Conservation (phyloP, 2,797 vertebrate species). For the Oryzias sinensis region DNA sequence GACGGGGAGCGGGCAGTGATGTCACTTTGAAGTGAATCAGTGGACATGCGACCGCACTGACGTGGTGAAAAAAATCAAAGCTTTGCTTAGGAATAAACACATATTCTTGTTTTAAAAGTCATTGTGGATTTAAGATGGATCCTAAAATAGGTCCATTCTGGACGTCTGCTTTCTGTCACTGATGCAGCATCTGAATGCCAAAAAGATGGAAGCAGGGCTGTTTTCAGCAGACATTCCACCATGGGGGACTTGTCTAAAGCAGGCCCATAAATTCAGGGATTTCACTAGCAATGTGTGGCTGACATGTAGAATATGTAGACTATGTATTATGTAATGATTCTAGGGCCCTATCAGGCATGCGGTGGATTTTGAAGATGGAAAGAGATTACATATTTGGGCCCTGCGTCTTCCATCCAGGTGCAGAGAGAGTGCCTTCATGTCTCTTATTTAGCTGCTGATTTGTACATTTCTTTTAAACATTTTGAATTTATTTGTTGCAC, state of each 20-base stretch:
- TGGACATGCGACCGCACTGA: constrained; percentile 5
- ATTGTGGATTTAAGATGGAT: constrained; percentile 16
- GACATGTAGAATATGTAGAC: constrained; percentile 65
- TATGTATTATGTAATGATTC: constrained; percentile 63
- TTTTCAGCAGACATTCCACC: constrained; percentile 74
- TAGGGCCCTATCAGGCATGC: constrained; percentile 32
- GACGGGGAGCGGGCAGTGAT: constrained; percentile 30
- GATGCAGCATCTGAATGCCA: not conserved
- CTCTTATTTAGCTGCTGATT: constrained; percentile 8
- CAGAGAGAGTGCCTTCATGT: constrained; percentile 11
- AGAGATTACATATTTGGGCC: constrained; percentile 32
- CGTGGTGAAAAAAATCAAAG: not conserved
- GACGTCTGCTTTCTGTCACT: constrained; percentile 4
- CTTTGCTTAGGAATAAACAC: constrained; percentile 2
- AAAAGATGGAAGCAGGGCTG: constrained; percentile 28
- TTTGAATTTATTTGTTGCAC: not conserved
- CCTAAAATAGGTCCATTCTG: not conserved
- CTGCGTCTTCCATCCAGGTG: constrained; percentile 7
- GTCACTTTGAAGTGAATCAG: constrained; percentile 38
- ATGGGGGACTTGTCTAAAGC: constrained; percentile 41
- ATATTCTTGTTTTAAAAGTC: constrained; percentile 3
- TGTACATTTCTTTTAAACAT: not conserved
- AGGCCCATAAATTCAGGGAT: constrained; percentile 78
- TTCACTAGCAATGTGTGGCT: constrained; percentile 66
- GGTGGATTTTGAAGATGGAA: constrained; percentile 26